phyloP scores from a whole-genome alignment of 2,797 vertebrate genomes.

The Peromyscus aztecus region DNA sequence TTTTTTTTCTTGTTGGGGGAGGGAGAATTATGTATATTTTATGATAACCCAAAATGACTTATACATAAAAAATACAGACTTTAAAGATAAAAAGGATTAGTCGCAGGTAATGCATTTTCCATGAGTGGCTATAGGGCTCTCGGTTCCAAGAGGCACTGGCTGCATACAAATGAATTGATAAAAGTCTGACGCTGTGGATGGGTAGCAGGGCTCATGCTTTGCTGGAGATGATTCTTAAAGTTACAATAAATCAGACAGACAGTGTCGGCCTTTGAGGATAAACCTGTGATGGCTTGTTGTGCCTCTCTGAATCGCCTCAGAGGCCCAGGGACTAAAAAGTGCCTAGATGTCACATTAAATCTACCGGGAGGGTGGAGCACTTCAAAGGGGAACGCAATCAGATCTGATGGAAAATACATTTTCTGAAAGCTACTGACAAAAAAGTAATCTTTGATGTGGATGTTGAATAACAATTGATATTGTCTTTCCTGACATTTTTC shows the following conservation, averaged over 20 bases:
- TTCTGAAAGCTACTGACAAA: constrained; percentile 95
- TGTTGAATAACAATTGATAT: constrained; percentile 99
- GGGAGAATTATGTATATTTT: constrained; percentile 92
- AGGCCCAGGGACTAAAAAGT: constrained; percentile 93
- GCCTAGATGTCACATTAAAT: constrained; percentile 94
- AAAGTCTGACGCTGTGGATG: constrained; percentile 90
- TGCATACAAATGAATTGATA: constrained; percentile 94
- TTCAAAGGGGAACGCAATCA: constrained; percentile 93
- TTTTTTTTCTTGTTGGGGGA: constrained; percentile 82
- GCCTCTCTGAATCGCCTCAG: constrained; percentile 93
- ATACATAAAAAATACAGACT: constrained; percentile 94
- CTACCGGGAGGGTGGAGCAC: constrained; percentile 92
- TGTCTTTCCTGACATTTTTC: constrained; percentile 99
- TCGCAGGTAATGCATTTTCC: constrained; percentile 94
- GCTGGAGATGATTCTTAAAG: constrained; percentile 93
- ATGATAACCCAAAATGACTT: constrained; percentile 93
- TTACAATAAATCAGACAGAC: constrained; percentile 95
- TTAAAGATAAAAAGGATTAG: constrained; percentile 95
- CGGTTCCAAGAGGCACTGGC: constrained; percentile 88
- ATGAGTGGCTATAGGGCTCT: constrained; percentile 93
- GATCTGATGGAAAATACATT: constrained; percentile 95
- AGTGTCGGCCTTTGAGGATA: constrained; percentile 93
- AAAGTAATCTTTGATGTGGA: constrained; percentile 99
- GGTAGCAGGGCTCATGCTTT: constrained; percentile 91
- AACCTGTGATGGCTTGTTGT: constrained; percentile 93